Conservation (phyloP, 1,140 invertebrate species). For the Apis dorsata region DNA sequence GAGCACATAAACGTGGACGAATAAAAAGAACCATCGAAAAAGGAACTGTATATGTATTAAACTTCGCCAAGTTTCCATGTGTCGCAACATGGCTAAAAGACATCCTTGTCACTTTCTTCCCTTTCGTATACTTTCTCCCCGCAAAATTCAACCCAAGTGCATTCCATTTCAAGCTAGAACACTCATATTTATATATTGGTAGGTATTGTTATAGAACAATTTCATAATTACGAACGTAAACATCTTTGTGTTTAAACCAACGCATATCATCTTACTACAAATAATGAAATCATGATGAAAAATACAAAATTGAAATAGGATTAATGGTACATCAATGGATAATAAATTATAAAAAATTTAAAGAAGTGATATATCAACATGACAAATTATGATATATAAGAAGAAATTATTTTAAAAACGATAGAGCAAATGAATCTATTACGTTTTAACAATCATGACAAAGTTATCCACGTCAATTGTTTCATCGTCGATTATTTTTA, state of each 20-base stretch:
- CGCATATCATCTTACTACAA: conserved; percentile 1
- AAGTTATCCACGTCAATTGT: not conserved
- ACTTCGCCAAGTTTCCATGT: conserved; percentile 24
- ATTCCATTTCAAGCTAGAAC: not conserved
- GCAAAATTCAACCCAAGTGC: conserved; percentile 20
- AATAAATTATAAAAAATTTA: conserved; percentile 23
- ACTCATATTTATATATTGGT: not conserved
- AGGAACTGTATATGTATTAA: not conserved
- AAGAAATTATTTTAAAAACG: not conserved
- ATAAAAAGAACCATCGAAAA: conserved; percentile 14
- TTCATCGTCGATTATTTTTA: conserved; percentile 1
- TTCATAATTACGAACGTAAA: not conserved
- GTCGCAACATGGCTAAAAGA: conserved; percentile 17
- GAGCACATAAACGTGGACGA: conserved; percentile 9
- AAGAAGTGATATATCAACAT: not conserved
- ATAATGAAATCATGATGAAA: conserved; percentile 29
- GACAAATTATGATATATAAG: not conserved
- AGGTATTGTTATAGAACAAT: conserved; percentile 1
- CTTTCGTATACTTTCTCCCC: conserved; percentile 30
- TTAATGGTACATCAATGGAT: conserved; percentile 25
- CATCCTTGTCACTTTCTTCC: conserved; percentile 46
- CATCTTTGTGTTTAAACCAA: not conserved
- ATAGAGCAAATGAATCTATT: not conserved
- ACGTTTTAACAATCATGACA: not conserved
- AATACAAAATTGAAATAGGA: conserved; percentile 41